Percentiles rank a stretch among this genome's conserved stretches.
Conservation (phyloP, 1,140 invertebrate genomes). For the Argopecten irradians region DNA sequence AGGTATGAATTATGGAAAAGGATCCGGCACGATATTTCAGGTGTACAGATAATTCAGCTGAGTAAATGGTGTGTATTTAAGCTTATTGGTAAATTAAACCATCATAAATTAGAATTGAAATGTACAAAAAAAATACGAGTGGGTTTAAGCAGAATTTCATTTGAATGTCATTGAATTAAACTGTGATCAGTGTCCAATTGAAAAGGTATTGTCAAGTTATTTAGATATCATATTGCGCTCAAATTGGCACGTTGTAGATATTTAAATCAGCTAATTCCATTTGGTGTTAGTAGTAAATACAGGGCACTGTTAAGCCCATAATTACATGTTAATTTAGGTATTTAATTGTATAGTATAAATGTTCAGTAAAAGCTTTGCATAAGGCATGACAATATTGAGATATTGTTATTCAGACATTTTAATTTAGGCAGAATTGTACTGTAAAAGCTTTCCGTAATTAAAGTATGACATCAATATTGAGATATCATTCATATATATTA, state of each 20-base stretch:
- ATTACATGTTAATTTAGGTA: background rate
- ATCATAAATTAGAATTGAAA: background rate
- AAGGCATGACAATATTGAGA: no score
- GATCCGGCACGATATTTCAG: no score
- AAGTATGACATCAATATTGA: no score
- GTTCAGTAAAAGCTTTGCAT: no score
- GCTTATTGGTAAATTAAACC: background rate
- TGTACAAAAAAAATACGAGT: background rate
- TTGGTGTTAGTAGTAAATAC: background rate
- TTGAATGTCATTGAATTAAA: background rate
- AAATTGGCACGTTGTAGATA: background rate
- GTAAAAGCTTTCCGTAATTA: no score
- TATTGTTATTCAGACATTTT: no score
- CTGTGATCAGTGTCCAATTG: background rate
- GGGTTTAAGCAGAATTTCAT: background rate
- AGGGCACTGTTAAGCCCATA: background rate
- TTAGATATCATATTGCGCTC: background rate
- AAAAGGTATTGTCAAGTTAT: background rate
- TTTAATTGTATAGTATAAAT: background rate
- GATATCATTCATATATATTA: no score
- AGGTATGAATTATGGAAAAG: no score
- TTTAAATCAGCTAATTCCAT: background rate
- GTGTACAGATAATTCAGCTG: background rate
- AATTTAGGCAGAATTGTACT: no score
- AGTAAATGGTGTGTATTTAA: background rate